phyloP scores from a whole-genome alignment of 2,888 invertebrate genomes.

The Germaria angustata region DNA sequence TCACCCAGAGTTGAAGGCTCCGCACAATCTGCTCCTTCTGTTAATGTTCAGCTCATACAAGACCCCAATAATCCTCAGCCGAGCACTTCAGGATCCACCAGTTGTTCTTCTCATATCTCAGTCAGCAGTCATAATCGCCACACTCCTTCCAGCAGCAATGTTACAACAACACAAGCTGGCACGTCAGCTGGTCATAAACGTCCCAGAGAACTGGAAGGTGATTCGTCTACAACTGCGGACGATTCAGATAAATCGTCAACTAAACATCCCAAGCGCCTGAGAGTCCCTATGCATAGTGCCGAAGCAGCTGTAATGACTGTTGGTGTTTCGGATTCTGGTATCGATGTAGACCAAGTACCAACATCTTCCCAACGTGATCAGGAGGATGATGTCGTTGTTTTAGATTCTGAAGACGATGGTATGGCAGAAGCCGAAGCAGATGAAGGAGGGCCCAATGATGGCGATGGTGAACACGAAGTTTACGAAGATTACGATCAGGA shows the following conservation, averaged over 20 bases:
- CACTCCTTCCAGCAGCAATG: constrained; percentile 84
- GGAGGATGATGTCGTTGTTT: constrained; percentile 90
- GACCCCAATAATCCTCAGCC: constrained; percentile 78
- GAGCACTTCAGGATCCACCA: constrained; percentile 78
- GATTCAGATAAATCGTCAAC: constrained; percentile 77
- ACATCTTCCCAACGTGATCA: constrained; percentile 93
- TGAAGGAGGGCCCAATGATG: constrained; percentile 80
- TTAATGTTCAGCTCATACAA: constrained; percentile 73
- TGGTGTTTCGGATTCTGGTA: constrained; percentile 82
- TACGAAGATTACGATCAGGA: constrained; percentile 82
- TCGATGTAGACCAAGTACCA: constrained; percentile 89
- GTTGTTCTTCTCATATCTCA: constrained; percentile 76
- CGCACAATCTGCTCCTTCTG: constrained; percentile 72
- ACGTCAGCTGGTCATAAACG: constrained; percentile 81
- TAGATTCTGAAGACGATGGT: constrained; percentile 85
- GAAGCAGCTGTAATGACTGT: constrained; percentile 75
- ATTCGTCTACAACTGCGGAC: constrained; percentile 81
- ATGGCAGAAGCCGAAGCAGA: constrained; percentile 81
- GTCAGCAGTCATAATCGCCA: constrained; percentile 80
- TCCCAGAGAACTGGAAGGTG: constrained; percentile 82
- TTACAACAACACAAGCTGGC: constrained; percentile 84
- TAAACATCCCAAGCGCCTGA: constrained; percentile 77
- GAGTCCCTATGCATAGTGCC: constrained; percentile 74
- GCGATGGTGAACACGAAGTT: constrained; percentile 82
- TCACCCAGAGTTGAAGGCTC: constrained; percentile 86